Base-by-base conservation (phyloP, 2,113 vertebrate genomes). In the Trogon surrucura region DNA sequence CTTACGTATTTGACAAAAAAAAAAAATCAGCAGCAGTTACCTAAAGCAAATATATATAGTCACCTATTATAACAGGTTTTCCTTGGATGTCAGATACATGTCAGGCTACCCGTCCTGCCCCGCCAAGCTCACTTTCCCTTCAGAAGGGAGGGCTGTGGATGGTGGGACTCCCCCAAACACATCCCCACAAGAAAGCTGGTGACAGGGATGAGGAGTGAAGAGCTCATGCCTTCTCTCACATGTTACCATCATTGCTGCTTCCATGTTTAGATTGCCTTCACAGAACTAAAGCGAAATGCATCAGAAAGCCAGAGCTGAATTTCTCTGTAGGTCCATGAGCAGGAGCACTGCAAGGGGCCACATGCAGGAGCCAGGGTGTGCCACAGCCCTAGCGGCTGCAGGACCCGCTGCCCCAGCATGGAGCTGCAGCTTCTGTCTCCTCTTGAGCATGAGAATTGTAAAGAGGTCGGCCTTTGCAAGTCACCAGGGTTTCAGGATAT, bases 281-380 rank as follows among this genome's bases (percentile, higher is more conserved):
- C 18, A n/a, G 53, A n/a, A 15, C 34, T 13, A n/a, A 36, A 72
- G 51, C 21, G 13, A 71, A 85, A 51, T 4, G 10, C 27, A 13
- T 23, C n/a, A 29, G 32, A 25, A 23, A 21, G 34, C 10, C 45
- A n/a, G 36, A 16, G 32, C 22, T n/a, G 51, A 13, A 26, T 32
- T 56, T 36, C 9, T 50, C 41, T 6, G 9, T 13, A 23, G 0
- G 0, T 16, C 58, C 23, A 4, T 11, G 4, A 2, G 21, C 27
- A 34, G 16, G 26, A 44, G 16, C 5, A 17, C 30, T 26, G 30
- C 17, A 12, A 54, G 57, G 34, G 50, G 26, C 26, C 30, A 4
- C 6, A 6, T 5, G 65, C 44, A 36, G 57, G 34, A 44, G 11
- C 0, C 41, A 41, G 41, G 41, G 41, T 41, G 41, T 41, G 41